Evolutionary conservation across 2,797 vertebrate species (phyloP).

Genomic region (Pseudochromis fuscus): DNA sequence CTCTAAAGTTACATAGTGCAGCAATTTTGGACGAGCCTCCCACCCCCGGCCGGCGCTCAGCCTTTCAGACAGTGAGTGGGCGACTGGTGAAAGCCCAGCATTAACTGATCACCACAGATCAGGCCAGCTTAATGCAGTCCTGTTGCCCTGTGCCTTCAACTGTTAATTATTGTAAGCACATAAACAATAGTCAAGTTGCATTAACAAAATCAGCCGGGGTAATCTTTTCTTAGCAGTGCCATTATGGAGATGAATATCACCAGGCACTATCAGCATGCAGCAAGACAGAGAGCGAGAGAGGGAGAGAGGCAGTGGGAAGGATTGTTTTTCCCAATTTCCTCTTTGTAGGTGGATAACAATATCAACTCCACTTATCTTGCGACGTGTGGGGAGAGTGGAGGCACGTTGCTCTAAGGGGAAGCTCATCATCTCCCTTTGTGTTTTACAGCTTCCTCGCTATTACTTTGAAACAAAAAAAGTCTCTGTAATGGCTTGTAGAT

Average conservation of each 20-base stretch:
- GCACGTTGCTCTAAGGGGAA: conserved; percentile 42
- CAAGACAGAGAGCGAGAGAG: conserved; percentile 34
- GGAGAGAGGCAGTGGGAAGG: too few relatives aligned
- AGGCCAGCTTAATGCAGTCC: conserved; percentile 46
- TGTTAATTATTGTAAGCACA: conserved; percentile 70
- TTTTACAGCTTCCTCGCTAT: conserved; percentile 43
- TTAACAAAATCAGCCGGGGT: conserved; percentile 70
- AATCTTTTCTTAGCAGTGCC: conserved; percentile 66
- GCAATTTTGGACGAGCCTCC: conserved; percentile 40
- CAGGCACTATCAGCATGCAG: conserved; percentile 38
- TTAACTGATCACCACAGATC: conserved; percentile 58
- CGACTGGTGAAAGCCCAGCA: conserved; percentile 56
- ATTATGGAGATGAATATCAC: conserved; percentile 74
- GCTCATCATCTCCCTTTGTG: conserved; percentile 57
- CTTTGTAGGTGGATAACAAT: conserved; percentile 59
- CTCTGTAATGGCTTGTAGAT: conserved; percentile 14
- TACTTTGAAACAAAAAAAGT: conserved; percentile 31
- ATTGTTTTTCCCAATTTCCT: conserved; percentile 34
- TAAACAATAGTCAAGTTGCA: conserved; percentile 69
- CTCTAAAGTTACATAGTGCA: conserved; percentile 47
- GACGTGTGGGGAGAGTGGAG: conserved; percentile 33
- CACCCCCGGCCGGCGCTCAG: conserved; percentile 22
- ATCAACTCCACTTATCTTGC: conserved; percentile 52
- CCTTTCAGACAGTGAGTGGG: conserved; percentile 61
- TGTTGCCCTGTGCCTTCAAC: conserved; percentile 31